phyloP scores from a whole-genome alignment of 2,888 invertebrate genomes.

The Esperia sulphurella region DNA sequence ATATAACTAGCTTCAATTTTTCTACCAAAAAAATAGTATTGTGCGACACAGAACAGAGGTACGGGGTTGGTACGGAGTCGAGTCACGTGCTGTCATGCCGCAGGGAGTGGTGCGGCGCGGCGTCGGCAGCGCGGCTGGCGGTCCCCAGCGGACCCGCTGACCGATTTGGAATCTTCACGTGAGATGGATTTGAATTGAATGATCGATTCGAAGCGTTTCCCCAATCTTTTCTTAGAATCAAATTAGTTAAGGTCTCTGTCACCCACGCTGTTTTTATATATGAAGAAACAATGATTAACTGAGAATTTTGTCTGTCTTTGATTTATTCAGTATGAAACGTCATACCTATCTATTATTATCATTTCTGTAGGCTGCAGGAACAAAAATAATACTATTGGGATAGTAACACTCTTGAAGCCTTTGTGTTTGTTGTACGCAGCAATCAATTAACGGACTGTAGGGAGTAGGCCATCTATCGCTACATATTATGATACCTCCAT shows the following conservation, averaged over 20 bases:
- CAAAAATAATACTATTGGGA: no score
- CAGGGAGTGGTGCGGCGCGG: constrained; percentile 27
- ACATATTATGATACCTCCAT: no score
- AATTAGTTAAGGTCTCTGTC: background rate
- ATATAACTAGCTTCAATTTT: no score
- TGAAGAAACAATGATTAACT: no score
- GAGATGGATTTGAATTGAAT: constrained; percentile 61
- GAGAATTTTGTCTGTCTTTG: no score
- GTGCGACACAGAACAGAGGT: constrained; percentile 34
- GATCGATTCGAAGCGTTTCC: constrained; percentile 49
- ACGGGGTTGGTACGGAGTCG: constrained; percentile 38
- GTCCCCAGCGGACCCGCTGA: constrained; percentile 42
- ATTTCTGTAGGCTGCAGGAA: no score
- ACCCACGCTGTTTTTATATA: background rate
- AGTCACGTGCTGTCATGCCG: constrained; percentile 52
- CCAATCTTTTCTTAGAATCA: constrained; percentile 5
- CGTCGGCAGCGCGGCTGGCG: constrained; percentile 7
- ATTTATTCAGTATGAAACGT: no score
- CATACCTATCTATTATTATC: no score
- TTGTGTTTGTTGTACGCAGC: no score
- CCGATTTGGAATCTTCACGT: constrained; percentile 59
- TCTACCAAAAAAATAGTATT: background rate
- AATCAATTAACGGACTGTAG: no score
- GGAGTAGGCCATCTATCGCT: no score
- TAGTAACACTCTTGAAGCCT: no score